Evolutionary conservation across 2,888 invertebrate genomes (phyloP), one percentile per base, ranked within the genome.

Genomic region (Buathra laborator): DNA sequence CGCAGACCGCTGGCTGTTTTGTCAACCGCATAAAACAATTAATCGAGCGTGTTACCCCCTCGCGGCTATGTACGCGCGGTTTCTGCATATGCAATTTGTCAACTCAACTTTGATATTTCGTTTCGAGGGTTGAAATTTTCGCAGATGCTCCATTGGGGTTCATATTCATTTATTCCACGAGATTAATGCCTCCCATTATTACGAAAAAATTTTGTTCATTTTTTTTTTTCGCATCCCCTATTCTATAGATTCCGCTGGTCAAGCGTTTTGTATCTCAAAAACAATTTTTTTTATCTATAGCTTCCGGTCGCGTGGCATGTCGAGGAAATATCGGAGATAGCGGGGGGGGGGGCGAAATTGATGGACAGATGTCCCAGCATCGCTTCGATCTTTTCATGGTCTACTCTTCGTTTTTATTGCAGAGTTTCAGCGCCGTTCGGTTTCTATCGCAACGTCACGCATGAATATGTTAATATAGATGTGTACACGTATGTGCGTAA

Each of bases 391-490:
- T 77, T 72, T 72, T 72, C 64, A 16, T 68, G 16, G 16, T 48
- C 24, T 53, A 14, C 29, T 71, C 64, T 5, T 64, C 46, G 24
- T 64, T 9, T 66, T n/a, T 67, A 44, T 2, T 32, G 19, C 24
- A 46, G 43, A 16, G 14, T 68, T 29, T 32, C 53, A n/a, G 24
- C 16, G 14, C n/a, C 46, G 24, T 19, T 79, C 78, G 43, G 29
- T 77, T 48, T 32, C 67, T 59, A 72, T 67, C 32, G 80, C 81
- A 62, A 82, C 87, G 89, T 90, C 88, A 89, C 88, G 89, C 90
- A 88, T 89, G 89, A 89, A 90, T 90, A 90, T 90, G 89, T 89
- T 90, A 90, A 90, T 89, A 83, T 74, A 64, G 44, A 76, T 64
- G 59, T 24, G 64, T 56, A 56, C 70, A 51, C 83, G 51, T 72